Evolutionary conservation across 2,113 vertebrate species (phyloP), one percentile per base, ranked within the genome.

Genomic region (Myanophis thanlyinensis): DNA sequence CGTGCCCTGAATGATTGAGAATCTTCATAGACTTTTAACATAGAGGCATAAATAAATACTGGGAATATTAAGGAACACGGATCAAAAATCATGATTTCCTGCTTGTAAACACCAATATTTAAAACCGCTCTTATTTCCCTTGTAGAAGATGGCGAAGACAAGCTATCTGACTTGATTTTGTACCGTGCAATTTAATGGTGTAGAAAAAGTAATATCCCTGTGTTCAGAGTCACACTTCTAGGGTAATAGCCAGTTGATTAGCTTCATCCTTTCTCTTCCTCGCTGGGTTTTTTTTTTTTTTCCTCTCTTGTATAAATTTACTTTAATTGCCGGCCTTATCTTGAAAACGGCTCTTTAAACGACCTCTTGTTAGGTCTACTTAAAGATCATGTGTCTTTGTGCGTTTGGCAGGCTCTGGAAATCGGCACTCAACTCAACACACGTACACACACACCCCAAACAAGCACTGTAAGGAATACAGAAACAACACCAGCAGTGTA

Each of bases 351-450:
- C 90, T 97, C 92, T 90, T 95, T 93, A 94, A 95, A 94, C 96
- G 96, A 97, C 96, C 96, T 95, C 94, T 97, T 35, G 4, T 97
- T 97, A 97, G 93, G 94, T 92, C 96, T 95, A 0, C 95, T 97
- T 96, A 96, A 96, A 96, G 94, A 90, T 95, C 92, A 94, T 92
- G 91, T 95, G 87, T 95, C 97, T 97, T 96, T 93, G 90, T 94
- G 56, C 95, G 90, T 96, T 91, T 0, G 89, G 91, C 94, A 95
- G 96, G 96, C 95, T 97, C 96, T 94, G 93, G 95, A 95, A 46
- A 54, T 88, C 30, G 9, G 3, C 46, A 25, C n/a, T 6, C 62
- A 23, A 40, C n/a, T 6, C 62, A 23, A 40, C 30, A 84, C 90
- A 59, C 23, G 2, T 25, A 35, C 30, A 5, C 49, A 12, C 62